Conservation (phyloP, 2,797 vertebrate species). For the Leptodactylus fallax region DNA sequence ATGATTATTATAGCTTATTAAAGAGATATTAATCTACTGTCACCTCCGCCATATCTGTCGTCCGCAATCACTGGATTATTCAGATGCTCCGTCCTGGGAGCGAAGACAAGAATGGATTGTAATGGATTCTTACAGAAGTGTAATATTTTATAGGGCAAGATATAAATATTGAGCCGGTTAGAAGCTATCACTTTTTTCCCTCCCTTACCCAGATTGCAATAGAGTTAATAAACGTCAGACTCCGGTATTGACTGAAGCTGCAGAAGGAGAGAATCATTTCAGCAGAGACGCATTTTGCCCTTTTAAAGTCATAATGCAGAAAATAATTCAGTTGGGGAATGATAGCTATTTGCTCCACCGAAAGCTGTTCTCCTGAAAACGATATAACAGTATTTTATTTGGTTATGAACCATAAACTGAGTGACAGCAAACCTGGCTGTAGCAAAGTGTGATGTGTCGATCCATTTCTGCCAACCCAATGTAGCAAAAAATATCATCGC, state of each 20-base stretch:
- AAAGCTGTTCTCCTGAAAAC: constrained; percentile 47
- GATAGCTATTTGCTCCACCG: constrained; percentile 62
- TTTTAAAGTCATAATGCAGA: constrained; percentile 1
- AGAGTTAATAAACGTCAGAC: constrained; percentile 56
- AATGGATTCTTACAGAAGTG: constrained; percentile 70
- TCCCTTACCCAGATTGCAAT: background rate
- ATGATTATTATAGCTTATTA: constrained; percentile 88
- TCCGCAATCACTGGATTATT: constrained; percentile 66
- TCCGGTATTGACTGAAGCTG: constrained; percentile 27
- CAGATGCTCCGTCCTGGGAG: constrained; percentile 66
- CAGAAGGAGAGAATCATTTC: background rate
- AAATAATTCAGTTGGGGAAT: constrained; percentile 52
- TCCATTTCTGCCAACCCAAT: constrained; percentile 37
- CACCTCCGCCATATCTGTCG: constrained; percentile 79
- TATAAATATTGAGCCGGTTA: constrained; percentile 62
- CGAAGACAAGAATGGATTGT: constrained; percentile 46
- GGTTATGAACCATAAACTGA: constrained; percentile 52
- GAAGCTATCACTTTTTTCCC: constrained; percentile 39
- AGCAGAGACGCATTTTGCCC: constrained; percentile 40
- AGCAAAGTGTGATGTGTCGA: constrained; percentile 34
- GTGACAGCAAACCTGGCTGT: constrained; percentile 45
- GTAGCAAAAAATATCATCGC: background rate
- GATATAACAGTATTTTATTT: constrained; percentile 62
- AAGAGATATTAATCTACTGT: constrained; percentile 89
- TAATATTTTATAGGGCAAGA: constrained; percentile 53